Percentiles rank a stretch among this genome's conserved stretches.
Evolutionary conservation across 2,888 invertebrate genomes (phyloP).

Genomic region (Megaustenia siamemsis): DNA sequence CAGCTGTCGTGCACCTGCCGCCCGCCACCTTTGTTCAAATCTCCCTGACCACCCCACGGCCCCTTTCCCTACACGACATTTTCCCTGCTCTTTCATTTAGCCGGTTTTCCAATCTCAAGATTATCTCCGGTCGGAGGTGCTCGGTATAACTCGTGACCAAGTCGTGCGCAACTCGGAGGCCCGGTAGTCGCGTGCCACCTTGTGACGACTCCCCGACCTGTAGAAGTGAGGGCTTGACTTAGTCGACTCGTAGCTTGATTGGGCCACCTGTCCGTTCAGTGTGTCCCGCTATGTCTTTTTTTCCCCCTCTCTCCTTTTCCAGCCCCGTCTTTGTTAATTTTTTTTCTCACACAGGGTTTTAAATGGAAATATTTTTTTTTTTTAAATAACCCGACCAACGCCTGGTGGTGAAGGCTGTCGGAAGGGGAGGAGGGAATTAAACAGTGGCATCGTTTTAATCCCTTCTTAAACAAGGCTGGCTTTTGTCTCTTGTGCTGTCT

Average conservation of each 20-base stretch:
- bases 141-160: not conserved
- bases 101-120: not conserved
- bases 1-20: slow-evolving; percentile 38
- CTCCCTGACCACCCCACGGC: not conserved
- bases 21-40: not conserved
- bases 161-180: not conserved
- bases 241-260: not conserved
- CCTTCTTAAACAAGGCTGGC: too few species aligned
- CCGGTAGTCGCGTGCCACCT: slow-evolving; percentile 21
- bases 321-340: not conserved
- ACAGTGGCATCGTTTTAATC: too few species aligned
- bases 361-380: too few species aligned
- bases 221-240: not conserved
- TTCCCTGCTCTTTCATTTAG: not conserved
- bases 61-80: not conserved
- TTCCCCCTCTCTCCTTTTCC: not conserved
- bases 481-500: too few species aligned
- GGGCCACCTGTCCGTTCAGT: slow-evolving; percentile 15
- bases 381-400: too few species aligned
- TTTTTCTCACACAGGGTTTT: too few species aligned
- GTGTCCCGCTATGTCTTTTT: slow-evolving; percentile 31
- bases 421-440: too few species aligned
- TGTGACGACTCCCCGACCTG: slow-evolving; percentile 22
- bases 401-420: too few species aligned
- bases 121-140: not conserved